These are phyloP conservation scores for Troglohyphantes excavatus DNA, from an alignment of 2,888 invertebrate species.

Conservation along the genomic window DNA sequence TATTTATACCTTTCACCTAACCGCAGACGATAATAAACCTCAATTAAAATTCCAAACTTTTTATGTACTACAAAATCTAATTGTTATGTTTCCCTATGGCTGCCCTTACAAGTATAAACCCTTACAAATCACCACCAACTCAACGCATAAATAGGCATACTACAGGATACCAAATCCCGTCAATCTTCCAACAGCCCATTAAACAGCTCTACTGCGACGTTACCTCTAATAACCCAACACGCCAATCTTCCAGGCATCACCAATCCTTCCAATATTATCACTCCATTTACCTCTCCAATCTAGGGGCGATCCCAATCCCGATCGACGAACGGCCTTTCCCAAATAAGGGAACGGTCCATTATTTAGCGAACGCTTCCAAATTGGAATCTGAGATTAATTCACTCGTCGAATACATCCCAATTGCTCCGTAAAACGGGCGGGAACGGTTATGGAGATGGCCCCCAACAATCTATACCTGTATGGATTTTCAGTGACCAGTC, in stretches of 20 bases:
- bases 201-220: too few species aligned
- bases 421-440: conserved; percentile 19
- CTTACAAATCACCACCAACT: too few species aligned
- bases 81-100: too few species aligned
- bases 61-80: too few species aligned
- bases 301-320: not conserved
- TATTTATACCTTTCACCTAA: too few species aligned
- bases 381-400: conserved; percentile 22
- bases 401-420: conserved; percentile 30
- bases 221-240: too few species aligned
- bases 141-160: too few species aligned
- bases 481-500: conserved; percentile 12
- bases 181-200: too few species aligned
- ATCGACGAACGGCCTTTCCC: not conserved
- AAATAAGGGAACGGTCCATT: not conserved
- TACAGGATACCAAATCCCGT: too few species aligned
- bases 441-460: not conserved
- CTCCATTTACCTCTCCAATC: not conserved
- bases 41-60: too few species aligned
- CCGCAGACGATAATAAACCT: too few species aligned
- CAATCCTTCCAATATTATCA: not conserved
- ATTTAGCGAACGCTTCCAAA: not conserved
- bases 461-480: not conserved
- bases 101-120: too few species aligned
- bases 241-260: not conserved